A percentile compares a stretch with the other conserved stretches of the same genome.
phyloP scores from a whole-genome alignment of 2,113 vertebrate species.

The Balaenoptera acutorostrata region DNA sequence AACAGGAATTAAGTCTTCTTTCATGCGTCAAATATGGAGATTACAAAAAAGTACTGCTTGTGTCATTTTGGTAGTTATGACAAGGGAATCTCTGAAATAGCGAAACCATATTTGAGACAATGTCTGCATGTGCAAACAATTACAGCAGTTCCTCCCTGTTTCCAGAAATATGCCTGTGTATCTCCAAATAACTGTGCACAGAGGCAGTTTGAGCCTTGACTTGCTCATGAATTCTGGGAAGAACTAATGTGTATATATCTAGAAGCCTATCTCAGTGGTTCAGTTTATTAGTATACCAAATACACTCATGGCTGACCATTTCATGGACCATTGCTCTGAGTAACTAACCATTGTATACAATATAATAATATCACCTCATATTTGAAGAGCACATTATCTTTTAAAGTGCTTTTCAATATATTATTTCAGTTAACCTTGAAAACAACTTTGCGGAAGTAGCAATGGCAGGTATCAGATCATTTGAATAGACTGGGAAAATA shows the following conservation, averaged over 20 bases:
- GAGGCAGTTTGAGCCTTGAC: constrained; percentile 33
- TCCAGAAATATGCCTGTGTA: constrained; percentile 72
- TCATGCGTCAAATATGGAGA: constrained; percentile 85
- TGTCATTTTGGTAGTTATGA: constrained; percentile 80
- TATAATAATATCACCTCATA: constrained; percentile 30
- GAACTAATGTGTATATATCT: constrained; percentile 28
- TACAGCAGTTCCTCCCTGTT: constrained; percentile 64
- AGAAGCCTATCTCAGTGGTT: constrained; percentile 31
- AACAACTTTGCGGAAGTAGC: constrained; percentile 21
- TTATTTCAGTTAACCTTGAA: constrained; percentile 45
- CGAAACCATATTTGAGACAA: constrained; percentile 82
- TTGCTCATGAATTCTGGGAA: constrained; percentile 36
- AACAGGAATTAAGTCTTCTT: constrained; percentile 89
- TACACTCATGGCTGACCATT: constrained; percentile 46
- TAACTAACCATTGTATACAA: constrained; percentile 54
- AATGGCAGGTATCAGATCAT: neutral
- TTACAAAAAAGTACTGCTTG: constrained; percentile 80
- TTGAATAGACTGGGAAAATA: neutral
- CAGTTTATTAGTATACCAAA: constrained; percentile 32
- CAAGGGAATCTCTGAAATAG: constrained; percentile 76
- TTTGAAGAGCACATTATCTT: constrained; percentile 52
- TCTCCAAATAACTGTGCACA: constrained; percentile 68
- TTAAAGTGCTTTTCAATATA: constrained; percentile 54
- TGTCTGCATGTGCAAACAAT: constrained; percentile 82
- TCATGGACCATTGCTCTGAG: constrained; percentile 54